A percentile compares a stretch with the other conserved stretches of the same genome.
Evolutionary conservation across 2,113 vertebrate genomes (phyloP).

Genomic region (Lepidothrix coronata): DNA sequence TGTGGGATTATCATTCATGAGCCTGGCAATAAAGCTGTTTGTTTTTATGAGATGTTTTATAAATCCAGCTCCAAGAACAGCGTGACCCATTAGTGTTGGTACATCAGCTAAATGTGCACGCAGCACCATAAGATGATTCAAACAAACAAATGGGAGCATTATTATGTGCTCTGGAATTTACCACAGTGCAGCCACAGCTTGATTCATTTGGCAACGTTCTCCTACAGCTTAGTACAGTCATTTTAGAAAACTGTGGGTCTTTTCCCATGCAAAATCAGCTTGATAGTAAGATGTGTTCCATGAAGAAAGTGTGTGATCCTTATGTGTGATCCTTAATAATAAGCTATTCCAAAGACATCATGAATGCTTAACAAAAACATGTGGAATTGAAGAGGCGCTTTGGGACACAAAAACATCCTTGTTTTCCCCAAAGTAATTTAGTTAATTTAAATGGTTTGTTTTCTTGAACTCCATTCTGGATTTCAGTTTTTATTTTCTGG

Average conservation of each 20-base stretch:
- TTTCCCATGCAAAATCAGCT: neutral
- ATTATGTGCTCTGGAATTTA: slow-evolving; percentile 7
- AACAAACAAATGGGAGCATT: slow-evolving; percentile 41
- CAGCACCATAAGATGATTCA: neutral
- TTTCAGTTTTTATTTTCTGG: neutral
- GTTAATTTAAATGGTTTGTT: neutral
- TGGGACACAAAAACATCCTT: neutral
- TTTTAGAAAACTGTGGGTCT: neutral
- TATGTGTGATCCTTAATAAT: neutral
- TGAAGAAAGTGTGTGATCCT: neutral
- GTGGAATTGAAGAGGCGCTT: neutral
- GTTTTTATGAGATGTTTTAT: slow-evolving; percentile 18
- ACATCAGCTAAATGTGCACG: slow-evolving; percentile 30
- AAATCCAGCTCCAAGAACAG: slow-evolving; percentile 6
- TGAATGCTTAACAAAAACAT: neutral
- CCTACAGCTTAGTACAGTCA: neutral
- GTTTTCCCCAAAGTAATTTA: neutral
- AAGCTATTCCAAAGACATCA: neutral
- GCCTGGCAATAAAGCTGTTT: slow-evolving; percentile 15
- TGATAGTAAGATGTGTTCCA: neutral
- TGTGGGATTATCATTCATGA: slow-evolving; percentile 30
- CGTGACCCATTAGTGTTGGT: slow-evolving; percentile 25
- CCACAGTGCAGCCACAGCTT: neutral
- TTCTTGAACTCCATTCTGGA: neutral
- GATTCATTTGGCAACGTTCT: slow-evolving; percentile 18